Evolutionary conservation across 2,888 invertebrate species (phyloP).

Genomic region (Blastobasis lacticolella): DNA sequence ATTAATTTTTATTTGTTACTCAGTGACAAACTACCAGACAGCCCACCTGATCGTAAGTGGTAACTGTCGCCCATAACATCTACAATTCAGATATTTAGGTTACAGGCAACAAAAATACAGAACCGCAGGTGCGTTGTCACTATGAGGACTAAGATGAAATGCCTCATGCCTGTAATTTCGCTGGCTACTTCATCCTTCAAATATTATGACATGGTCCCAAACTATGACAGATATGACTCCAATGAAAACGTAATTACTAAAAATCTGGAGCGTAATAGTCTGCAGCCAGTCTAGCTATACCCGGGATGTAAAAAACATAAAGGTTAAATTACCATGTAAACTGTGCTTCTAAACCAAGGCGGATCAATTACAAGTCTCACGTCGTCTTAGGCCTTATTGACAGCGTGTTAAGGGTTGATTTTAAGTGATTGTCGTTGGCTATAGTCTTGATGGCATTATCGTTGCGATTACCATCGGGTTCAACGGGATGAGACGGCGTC

Average conservation of each 20-base stretch:
- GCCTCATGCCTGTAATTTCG: too few species aligned
- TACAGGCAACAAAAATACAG: too few species aligned
- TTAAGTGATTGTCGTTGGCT: conserved; percentile 1
- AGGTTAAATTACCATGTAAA: conserved; percentile 19
- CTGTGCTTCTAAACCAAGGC: conserved; percentile 20
- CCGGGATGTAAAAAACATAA: background rate
- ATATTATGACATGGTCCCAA: too few species aligned
- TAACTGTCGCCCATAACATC: too few species aligned
- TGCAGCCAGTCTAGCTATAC: background rate
- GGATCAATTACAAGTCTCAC: conserved; percentile 12
- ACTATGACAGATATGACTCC: too few species aligned
- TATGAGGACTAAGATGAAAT: too few species aligned
- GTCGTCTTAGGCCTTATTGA: background rate
- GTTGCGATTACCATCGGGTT: conserved; percentile 27
- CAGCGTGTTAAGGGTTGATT: background rate
- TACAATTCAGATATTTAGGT: too few species aligned
- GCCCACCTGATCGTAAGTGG: too few species aligned
- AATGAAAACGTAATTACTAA: background rate
- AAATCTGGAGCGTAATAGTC: background rate
- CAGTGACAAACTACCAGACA: too few species aligned
- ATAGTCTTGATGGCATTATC: conserved; percentile 26
- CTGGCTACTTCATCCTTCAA: too few species aligned
- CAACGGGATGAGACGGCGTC: conserved; percentile 16
- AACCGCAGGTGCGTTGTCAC: too few species aligned
- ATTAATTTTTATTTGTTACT: too few species aligned